These are phyloP conservation scores for Pedionomus torquatus DNA, from an alignment of 2,113 vertebrate species.

Conservation along the genomic window DNA sequence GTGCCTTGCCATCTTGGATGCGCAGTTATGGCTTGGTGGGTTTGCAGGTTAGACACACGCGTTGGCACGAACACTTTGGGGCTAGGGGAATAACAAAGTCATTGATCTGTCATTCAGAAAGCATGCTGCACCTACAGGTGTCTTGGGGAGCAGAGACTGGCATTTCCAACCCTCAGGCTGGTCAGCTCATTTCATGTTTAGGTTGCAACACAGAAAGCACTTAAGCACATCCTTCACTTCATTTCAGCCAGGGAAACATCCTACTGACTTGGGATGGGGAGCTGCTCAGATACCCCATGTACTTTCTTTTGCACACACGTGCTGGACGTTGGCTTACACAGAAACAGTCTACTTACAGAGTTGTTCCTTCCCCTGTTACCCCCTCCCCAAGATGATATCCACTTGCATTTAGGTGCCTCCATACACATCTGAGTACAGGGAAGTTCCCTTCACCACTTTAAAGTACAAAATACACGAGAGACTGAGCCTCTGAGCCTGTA, in stretches of 20 bases:
- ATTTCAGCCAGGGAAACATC: background rate
- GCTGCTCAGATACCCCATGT: background rate
- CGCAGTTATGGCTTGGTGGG: rapidly evolving
- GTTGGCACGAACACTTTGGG: background rate
- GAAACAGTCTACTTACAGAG: background rate
- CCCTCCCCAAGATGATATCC: rapidly evolving
- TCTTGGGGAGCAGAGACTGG: background rate
- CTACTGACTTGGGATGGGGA: background rate
- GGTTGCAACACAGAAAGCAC: background rate
- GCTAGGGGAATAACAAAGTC: background rate
- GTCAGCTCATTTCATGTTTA: background rate
- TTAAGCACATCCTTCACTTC: background rate
- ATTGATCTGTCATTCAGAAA: background rate
- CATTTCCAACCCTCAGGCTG: background rate
- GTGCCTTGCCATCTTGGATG: background rate
- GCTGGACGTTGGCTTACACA: background rate
- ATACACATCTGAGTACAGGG: background rate
- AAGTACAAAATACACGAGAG: background rate
- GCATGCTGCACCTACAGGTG: background rate
- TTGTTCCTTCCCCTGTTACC: background rate
- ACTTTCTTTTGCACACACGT: background rate
- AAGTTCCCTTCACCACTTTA: background rate
- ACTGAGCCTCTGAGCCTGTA: background rate
- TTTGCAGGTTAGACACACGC: background rate
- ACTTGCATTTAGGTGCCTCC: background rate